Conservation (phyloP, 2,888 invertebrate genomes). For the Ashinkailepas kermadecensis region DNA sequence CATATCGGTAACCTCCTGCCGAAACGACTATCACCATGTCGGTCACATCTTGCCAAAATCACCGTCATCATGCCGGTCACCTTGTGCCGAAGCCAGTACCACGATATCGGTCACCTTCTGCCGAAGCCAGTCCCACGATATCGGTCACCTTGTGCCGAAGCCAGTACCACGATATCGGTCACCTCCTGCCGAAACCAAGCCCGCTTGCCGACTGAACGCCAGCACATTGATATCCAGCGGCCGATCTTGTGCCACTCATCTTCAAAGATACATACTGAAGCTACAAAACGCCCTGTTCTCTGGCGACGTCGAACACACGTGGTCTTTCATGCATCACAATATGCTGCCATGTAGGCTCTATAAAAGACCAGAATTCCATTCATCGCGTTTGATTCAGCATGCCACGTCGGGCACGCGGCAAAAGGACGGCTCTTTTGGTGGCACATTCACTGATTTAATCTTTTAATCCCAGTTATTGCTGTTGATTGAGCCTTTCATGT, state of each 20-base stretch:
- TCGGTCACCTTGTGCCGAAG: too few species aligned
- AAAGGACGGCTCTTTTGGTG: conserved; percentile 4
- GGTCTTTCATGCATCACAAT: conserved; percentile 9
- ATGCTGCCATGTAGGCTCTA: neutral
- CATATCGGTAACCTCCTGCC: too few species aligned
- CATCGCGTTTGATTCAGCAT: conserved; percentile 6
- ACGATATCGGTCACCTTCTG: too few species aligned
- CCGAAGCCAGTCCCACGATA: too few species aligned
- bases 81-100: too few species aligned
- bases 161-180: neutral
- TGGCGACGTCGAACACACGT: neutral
- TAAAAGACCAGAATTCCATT: neutral
- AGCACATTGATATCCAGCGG: neutral
- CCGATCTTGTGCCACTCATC: conserved; percentile 12
- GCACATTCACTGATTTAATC: conserved; percentile 17
- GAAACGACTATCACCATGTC: too few species aligned
- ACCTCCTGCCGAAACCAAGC: neutral
- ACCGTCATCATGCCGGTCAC: too few species aligned
- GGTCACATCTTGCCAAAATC: too few species aligned
- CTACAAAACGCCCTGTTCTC: conserved; percentile 3
- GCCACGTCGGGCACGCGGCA: neutral
- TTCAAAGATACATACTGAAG: neutral
- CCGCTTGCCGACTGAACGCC: neutral
- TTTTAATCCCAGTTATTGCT: conserved; percentile 17
- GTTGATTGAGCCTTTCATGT: conserved; percentile 22